Percentiles rank a stretch among this genome's conserved stretches.
Conservation (phyloP, 2,888 invertebrate genomes). For the Polydrusus cervinus region DNA sequence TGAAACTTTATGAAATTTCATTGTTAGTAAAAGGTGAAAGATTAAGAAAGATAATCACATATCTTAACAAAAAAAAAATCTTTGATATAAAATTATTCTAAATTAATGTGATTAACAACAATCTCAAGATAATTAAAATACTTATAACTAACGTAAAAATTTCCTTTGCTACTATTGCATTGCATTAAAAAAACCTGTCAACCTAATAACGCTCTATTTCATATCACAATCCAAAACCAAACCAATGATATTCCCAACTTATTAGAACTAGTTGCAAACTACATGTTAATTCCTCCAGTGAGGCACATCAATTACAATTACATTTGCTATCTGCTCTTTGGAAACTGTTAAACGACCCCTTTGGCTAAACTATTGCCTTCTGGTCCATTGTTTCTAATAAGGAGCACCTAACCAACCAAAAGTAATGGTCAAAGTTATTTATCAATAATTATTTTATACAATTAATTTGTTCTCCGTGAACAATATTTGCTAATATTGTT, state of each 20-base stretch:
- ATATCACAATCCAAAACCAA: neutral
- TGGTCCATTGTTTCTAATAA: conserved; percentile 51
- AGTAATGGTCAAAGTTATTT: conserved; percentile 47
- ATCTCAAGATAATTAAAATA: too few species aligned
- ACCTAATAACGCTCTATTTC: neutral
- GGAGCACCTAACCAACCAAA: conserved; percentile 31
- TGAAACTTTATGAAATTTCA: too few species aligned
- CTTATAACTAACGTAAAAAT: too few species aligned
- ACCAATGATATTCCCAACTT: conserved; percentile 1
- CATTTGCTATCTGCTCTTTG: conserved; percentile 51
- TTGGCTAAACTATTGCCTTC: conserved; percentile 50
- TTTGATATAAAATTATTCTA: too few species aligned
- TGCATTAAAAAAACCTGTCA: too few species aligned
- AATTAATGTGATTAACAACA: too few species aligned
- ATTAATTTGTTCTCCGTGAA: conserved; percentile 20
- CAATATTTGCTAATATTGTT: neutral
- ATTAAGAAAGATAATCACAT: too few species aligned
- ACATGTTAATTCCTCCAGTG: conserved; percentile 44
- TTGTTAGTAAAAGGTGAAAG: too few species aligned
- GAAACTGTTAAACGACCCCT: conserved; percentile 49
- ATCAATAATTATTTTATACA: conserved; percentile 39
- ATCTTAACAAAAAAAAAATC: too few species aligned
- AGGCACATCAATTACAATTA: conserved; percentile 50
- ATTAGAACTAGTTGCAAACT: conserved; percentile 24
- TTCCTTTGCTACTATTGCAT: too few species aligned